phyloP scores from a whole-genome alignment of 2,113 vertebrate genomes.

The Pseudonaja textilis region DNA sequence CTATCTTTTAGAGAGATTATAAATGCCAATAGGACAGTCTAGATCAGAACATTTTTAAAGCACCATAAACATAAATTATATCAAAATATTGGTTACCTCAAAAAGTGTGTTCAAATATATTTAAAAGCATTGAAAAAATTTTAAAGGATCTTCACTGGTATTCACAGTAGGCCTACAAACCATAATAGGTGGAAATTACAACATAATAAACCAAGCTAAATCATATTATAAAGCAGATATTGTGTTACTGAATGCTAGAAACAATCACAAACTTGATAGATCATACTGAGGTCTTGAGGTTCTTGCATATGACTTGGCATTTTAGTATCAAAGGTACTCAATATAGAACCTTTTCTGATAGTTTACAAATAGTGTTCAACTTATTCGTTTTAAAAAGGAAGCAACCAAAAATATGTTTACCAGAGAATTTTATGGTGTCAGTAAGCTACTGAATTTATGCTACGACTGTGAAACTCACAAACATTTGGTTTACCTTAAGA shows the following conservation, averaged over 20 bases:
- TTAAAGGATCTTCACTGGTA: neutral
- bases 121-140: neutral
- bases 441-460: neutral
- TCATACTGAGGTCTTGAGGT: neutral
- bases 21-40: neutral
- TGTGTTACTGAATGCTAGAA: neutral
- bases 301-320: neutral
- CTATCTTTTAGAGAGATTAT: neutral
- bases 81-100: no score
- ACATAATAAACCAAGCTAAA: neutral
- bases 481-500: neutral
- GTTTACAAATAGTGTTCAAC: constrained; percentile 10
- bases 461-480: neutral
- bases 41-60: neutral
- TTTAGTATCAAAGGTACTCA: neutral
- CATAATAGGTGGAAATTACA: neutral
- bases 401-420: neutral
- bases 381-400: neutral
- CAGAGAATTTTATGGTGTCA: neutral
- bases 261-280: neutral
- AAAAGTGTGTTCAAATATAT: neutral
- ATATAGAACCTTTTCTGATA: constrained; percentile 18
- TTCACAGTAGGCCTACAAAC: neutral
- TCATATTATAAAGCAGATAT: neutral
- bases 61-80: neutral